Evolutionary conservation across 2,113 vertebrate species (phyloP).

Genomic region (Hippoglossus stenolepis): DNA sequence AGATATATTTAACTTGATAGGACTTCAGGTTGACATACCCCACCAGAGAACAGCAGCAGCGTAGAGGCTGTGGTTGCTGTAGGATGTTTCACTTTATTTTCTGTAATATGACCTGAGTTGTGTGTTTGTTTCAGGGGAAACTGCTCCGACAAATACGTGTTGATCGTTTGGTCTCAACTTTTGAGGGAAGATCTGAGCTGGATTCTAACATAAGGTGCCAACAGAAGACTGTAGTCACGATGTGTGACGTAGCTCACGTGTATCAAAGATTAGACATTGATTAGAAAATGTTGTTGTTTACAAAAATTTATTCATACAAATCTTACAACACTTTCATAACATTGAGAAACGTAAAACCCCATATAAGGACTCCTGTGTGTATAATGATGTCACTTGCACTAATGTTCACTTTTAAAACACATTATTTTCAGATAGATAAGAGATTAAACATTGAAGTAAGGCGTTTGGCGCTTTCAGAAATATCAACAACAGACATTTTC

Average conservation of each 20-base stretch:
- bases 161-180: neutral
- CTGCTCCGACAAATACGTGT: slow-evolving; percentile 7
- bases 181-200: neutral
- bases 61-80: slow-evolving; percentile 28
- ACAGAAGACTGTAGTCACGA: neutral
- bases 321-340: slow-evolving; percentile 96
- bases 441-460: slow-evolving; percentile 93
- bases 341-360: slow-evolving; percentile 93
- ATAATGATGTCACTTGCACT: slow-evolving; percentile 85
- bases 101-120: slow-evolving; percentile 25
- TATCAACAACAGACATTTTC: slow-evolving; percentile 90
- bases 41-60: neutral
- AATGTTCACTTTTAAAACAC: slow-evolving; percentile 89
- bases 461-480: slow-evolving; percentile 94
- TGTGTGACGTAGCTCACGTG: neutral
- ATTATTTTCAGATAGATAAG: slow-evolving; percentile 87
- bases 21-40: neutral
- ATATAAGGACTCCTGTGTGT: slow-evolving; percentile 92
- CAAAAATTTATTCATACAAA: slow-evolving; percentile 99
- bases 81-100: slow-evolving; percentile 50
- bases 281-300: slow-evolving; percentile 95
- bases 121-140: slow-evolving; percentile 23
- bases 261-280: slow-evolving; percentile 94
- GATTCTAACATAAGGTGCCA: neutral
- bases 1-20: slow-evolving; percentile 30